Evolutionary conservation across 2,888 invertebrate species (phyloP).

Genomic region (Synergus gifuensis): DNA sequence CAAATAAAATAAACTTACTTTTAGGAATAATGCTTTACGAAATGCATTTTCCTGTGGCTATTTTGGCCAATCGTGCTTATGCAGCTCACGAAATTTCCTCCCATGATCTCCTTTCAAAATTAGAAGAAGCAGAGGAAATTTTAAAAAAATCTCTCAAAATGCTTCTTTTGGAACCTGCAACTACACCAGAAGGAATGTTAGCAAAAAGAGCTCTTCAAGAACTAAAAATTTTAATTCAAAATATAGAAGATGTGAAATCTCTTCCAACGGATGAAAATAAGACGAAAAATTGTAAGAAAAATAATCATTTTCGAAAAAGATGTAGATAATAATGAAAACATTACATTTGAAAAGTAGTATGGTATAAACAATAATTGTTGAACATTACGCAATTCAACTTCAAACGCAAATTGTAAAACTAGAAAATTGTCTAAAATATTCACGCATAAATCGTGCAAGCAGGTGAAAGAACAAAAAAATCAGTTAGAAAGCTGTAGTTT

Average conservation of each 20-base stretch:
- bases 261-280: conserved; percentile 41
- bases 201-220: conserved; percentile 85
- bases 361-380: no score
- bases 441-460: neutral
- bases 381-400: no score
- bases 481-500: conserved; percentile 74
- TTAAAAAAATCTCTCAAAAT: conserved; percentile 83
- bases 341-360: neutral
- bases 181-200: conserved; percentile 86
- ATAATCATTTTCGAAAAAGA: neutral
- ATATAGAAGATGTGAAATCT: conserved; percentile 74
- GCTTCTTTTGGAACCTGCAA: conserved; percentile 85
- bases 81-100: conserved; percentile 81
- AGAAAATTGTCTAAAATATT: no score
- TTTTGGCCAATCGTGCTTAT: conserved; percentile 83
- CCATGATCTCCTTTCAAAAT: conserved; percentile 79
- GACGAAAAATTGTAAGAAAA: conserved; percentile 29
- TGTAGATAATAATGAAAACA: conserved; percentile 11
- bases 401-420: no score
- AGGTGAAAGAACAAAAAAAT: conserved; percentile 47
- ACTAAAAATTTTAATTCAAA: conserved; percentile 81
- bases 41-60: conserved; percentile 83
- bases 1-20: conserved; percentile 59
- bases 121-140: conserved; percentile 81
- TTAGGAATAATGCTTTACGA: conserved; percentile 87